Base-by-base conservation (phyloP, 2,797 vertebrate species). In the Lophotriccus pileatus region DNA sequence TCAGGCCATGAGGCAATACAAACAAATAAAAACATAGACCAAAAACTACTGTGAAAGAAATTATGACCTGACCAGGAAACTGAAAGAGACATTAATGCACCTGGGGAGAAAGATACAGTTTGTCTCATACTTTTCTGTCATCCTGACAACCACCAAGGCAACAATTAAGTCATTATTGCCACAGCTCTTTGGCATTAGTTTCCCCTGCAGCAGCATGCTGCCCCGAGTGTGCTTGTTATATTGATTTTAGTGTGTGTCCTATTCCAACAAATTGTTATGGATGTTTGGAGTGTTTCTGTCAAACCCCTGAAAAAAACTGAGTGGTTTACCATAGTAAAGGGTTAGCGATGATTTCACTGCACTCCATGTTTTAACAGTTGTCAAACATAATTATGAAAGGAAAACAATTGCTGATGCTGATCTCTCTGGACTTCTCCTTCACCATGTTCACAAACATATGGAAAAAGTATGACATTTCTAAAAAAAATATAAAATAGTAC, bases 251-350 rank as follows among this genome's bases (percentile, higher is more conserved):
- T 14, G 21, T 50, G 43, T 63, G 41, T 60, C 59, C n/a, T 75
- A n/a, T 67, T 90, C 79, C 49, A 96, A 86, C 28, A 55, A 69
- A 73, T 79, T 93, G 89, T 90, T 84, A 59, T 53, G 55, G 50
- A 75, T 44, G 30, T 69, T 89, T 81, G 76, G 62, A 86, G 69
- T 4, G 7, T 88, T 90, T 90, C 69, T 67, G 67, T 84, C 77
- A 94, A 95, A 94, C 59, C 79, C 59, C 79, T 79, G 59, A 39
- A 75, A 94, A 92, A 94, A 95, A 87, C 8, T 11, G 16, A 92
- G 55, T 63, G 70, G 82, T 67, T 89, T 85, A 70, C 75, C 74
- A 67, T 87, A 86, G 90, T 76, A 91, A 92, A 79, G 39, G 79
- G 32, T 7, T 89, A 82, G 88, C 2, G 47, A 90, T 70, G 80